These are phyloP conservation scores for Stenotaenia linearis DNA, from an alignment of 2,888 invertebrate genomes.

Conservation along the genomic window DNA sequence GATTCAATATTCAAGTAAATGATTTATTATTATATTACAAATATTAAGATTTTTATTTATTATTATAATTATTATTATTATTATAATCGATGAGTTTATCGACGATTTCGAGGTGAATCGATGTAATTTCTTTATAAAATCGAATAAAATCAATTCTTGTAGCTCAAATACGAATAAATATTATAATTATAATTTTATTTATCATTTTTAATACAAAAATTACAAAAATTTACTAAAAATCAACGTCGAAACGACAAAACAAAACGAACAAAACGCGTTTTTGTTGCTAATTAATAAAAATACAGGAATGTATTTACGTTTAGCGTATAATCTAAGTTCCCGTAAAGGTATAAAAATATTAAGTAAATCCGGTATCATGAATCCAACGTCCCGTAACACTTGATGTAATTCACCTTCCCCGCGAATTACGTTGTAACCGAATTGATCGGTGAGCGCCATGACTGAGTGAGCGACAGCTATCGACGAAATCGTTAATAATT, in stretches of 20 bases:
- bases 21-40: not conserved
- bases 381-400: conserved; percentile 60
- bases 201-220: too few relatives aligned
- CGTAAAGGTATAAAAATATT: conserved; percentile 44
- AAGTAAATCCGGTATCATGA: conserved; percentile 62
- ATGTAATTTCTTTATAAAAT: not conserved
- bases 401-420: conserved; percentile 62
- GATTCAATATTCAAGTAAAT: not conserved
- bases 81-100: not conserved
- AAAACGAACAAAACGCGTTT: not conserved
- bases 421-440: conserved; percentile 58
- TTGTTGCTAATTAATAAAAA: not conserved
- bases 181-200: not conserved
- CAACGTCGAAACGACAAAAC: not conserved
- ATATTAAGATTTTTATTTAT: not conserved
- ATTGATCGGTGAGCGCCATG: conserved; percentile 61
- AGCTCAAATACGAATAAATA: not conserved
- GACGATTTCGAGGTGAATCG: not conserved
- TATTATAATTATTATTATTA: not conserved
- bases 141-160: not conserved
- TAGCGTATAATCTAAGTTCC: not conserved
- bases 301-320: not conserved
- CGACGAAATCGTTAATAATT: conserved; percentile 56
- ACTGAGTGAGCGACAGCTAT: conserved; percentile 59
- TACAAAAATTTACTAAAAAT: not conserved